Base-by-base conservation (phyloP, 2,888 invertebrate genomes). In the Yponomeuta plumbellus region DNA sequence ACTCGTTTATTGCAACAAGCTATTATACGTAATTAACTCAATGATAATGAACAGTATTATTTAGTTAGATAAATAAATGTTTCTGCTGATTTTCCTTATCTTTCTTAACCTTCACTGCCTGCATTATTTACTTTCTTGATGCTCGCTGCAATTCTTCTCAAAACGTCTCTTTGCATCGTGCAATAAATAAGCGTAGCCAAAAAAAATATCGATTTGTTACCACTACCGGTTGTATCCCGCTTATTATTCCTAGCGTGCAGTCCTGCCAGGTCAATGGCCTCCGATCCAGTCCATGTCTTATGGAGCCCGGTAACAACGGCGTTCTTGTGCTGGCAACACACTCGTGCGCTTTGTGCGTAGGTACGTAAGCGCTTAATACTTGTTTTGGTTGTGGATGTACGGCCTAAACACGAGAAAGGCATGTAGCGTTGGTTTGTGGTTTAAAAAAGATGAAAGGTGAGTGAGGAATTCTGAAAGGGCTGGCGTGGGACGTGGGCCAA, bases 281-380 rank as follows among this genome's bases (percentile, higher is more conserved):
- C 81, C 71, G 82, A 86, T 86, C 90, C 89, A 89, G 88, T 87
- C 83, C 85, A 83, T 78, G 88, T 84, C 88, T 89, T 89, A 68
- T 71, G 84, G 2, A 52, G 44, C 44, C 44, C 44, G 44, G 44
- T 87, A 88, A 88, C 85, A 82, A 80, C 85, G 81, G 84, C 85
- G 84, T 84, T 84, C 82, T 81, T 56, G 26, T 61, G 34, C 61
- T 17, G 13, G 44, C 44, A 17, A 52, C 44, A 52, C 17, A 52
- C 44, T 52, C 44, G 44, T 17, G 44, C 44, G 44, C 17, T 34
- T 34, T n/a, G n/a, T n/a, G n/a, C 13, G 44, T 52, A 52, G 3
- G 44, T 52, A 52, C 3, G 17, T 52, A 52, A 52, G 44, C 1
- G 13, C 3, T 52, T 52, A 52, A 52, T 52, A 17, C 44, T 34